Evolutionary conservation across 1,140 invertebrate genomes (phyloP), one percentile per base, ranked within the genome.

Genomic region (Phymorhynchus buccinoides): DNA sequence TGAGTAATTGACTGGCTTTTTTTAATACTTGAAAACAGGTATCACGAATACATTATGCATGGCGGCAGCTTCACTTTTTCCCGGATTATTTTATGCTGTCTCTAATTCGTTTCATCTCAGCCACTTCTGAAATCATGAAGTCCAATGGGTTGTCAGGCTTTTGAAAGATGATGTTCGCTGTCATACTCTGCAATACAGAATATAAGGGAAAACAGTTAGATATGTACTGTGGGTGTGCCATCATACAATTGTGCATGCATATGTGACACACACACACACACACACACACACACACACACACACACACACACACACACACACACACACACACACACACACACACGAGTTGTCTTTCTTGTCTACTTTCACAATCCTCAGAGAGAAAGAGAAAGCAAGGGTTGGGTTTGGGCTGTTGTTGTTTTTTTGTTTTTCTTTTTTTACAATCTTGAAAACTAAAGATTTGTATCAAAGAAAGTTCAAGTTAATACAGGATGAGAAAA

Each of bases 81-180:
- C 42, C 18, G 48, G 77, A 27, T 12, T 35, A 75, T 37, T 32
- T 73, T 41, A 16, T 35, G 66, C 81, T 71, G 41, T 83, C 62
- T 37, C 81, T 32, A 14, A 27, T 18, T 68, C 42, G 22, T 30
- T 83, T 83, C 81, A 83, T 66, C 22, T 83, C 81, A 6, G 44
- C 62, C 9, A 83, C 73, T 83, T 83, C 81, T 32, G 81, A 71
- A 73, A 83, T 83, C 81, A 83, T 83, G 66, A 83, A 83, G 22
- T 83, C 81, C 62, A 83, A 22, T 73, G 81, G 81, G 41, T 83
- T 83, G 2, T 83, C 81, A 71, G 81, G 81, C 30, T 83, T 83
- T 37, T 83, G 56, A 32, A n/a, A 83, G 16, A 83, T 83, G 56
- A 83, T 83, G 41, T 39, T 83, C 4, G 81, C 81, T 30, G 81